phyloP scores from a whole-genome alignment of 1,140 invertebrate genomes.

The Brachionus manjavacas region DNA sequence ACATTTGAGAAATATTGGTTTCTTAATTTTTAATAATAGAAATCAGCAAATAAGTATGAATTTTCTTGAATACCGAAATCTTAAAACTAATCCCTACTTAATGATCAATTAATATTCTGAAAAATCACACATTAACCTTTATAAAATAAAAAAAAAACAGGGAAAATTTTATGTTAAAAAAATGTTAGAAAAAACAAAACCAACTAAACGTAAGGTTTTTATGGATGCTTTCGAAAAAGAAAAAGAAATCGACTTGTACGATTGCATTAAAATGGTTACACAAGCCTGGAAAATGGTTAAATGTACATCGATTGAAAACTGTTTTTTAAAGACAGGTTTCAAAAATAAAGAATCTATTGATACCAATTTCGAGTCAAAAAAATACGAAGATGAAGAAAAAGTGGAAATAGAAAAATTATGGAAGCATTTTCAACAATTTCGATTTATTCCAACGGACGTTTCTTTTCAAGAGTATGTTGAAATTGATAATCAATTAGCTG shows the following conservation, averaged over 20 bases:
- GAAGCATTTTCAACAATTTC: not conserved
- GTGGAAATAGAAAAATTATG: not conserved
- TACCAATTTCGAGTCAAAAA: not conserved
- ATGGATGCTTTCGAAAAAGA: not conserved
- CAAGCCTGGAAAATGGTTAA: not conserved
- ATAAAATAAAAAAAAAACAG: not conserved
- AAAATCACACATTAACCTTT: too few species aligned
- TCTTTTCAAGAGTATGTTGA: not conserved
- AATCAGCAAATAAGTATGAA: too few species aligned
- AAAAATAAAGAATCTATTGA: not conserved
- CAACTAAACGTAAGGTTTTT: not conserved
- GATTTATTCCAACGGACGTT: not conserved
- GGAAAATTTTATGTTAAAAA: not conserved
- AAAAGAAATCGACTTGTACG: not conserved
- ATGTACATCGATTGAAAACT: not conserved
- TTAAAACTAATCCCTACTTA: too few species aligned
- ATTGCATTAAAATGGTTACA: not conserved
- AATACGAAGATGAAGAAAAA: not conserved
- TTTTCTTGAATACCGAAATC: too few species aligned
- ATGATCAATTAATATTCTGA: too few species aligned
- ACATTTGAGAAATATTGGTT: too few species aligned
- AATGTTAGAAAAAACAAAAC: not conserved
- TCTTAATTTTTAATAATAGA: too few species aligned
- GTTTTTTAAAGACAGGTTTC: not conserved
- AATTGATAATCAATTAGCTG: not conserved